These are phyloP conservation scores for Amphipyra tragopoginis DNA, from an alignment of 2,888 invertebrate species.

Conservation along the genomic window DNA sequence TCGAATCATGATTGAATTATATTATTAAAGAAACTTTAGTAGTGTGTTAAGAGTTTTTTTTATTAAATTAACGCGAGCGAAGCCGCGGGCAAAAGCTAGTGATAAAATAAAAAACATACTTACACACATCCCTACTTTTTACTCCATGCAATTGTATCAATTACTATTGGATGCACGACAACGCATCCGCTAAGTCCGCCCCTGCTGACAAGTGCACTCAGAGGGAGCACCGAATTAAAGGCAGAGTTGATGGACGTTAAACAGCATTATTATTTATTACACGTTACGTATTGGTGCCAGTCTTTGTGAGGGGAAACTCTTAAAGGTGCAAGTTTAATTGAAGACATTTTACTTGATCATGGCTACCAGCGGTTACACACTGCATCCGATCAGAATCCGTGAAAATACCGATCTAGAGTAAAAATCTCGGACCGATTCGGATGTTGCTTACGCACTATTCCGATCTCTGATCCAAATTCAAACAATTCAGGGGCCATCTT, in stretches of 20 bases:
- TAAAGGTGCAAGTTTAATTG: conserved; percentile 7
- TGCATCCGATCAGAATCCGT: too few relatives aligned
- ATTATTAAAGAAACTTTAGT: too few relatives aligned
- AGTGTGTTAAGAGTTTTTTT: too few relatives aligned
- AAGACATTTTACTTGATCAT: conserved; percentile 28
- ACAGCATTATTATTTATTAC: conserved; percentile 58
- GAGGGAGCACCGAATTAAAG: conserved; percentile 47
- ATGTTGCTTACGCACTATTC: too few relatives aligned
- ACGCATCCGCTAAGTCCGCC: conserved; percentile 11
- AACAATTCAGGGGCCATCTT: too few relatives aligned
- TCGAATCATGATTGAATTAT: too few relatives aligned
- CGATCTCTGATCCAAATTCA: too few relatives aligned
- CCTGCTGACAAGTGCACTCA: conserved; percentile 52
- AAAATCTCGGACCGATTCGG: too few relatives aligned
- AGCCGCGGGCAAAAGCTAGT: too few relatives aligned
- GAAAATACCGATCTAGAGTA: too few relatives aligned
- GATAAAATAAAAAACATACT: neutral
- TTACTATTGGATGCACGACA: neutral
- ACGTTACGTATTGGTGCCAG: conserved; percentile 29
- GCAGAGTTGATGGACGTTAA: conserved; percentile 57
- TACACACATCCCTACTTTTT: neutral
- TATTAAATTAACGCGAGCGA: too few relatives aligned
- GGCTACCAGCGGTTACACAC: too few relatives aligned
- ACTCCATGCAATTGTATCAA: neutral
- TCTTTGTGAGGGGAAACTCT: conserved; percentile 22